These are phyloP conservation scores for Drosophila lacteicornis DNA, from an alignment of 1,140 invertebrate species.

Conservation along the genomic window DNA sequence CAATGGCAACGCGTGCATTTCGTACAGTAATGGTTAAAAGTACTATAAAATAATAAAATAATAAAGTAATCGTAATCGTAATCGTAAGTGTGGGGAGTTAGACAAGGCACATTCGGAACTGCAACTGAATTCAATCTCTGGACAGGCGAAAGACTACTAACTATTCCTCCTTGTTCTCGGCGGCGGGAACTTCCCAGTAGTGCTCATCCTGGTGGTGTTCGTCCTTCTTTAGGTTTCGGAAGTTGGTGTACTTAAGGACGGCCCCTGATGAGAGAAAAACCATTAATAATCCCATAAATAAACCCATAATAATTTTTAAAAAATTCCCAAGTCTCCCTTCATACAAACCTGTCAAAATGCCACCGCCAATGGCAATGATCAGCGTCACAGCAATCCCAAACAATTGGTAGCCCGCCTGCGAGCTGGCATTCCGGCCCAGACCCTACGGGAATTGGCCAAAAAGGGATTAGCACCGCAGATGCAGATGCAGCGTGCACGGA, in stretches of 20 bases:
- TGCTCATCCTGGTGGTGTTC: conserved; percentile 86
- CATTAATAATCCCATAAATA: background rate
- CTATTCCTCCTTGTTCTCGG: conserved; percentile 80
- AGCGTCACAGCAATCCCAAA: conserved; percentile 90
- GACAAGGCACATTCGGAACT: conserved; percentile 51
- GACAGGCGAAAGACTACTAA: conserved; percentile 60
- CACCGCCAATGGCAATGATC: conserved; percentile 89
- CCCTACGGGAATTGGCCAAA: conserved; percentile 78
- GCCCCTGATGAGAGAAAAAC: conserved; percentile 82
- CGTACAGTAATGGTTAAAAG: conserved; percentile 18
- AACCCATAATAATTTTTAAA: background rate
- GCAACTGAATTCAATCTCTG: conserved; percentile 17
- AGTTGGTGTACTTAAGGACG: conserved; percentile 84
- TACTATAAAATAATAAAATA: conserved; percentile 7
- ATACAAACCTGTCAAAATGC: conserved; percentile 91
- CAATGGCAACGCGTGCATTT: conserved; percentile 45
- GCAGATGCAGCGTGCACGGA: background rate
- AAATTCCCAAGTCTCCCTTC: no score
- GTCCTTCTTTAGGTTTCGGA: conserved; percentile 85
- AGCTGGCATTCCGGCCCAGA: conserved; percentile 87
- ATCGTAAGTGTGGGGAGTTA: conserved; percentile 29
- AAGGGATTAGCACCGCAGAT: conserved; percentile 9
- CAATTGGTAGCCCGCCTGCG: conserved; percentile 93
- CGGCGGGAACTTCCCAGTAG: conserved; percentile 86
- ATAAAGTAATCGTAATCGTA: conserved; percentile 25